phyloP scores from a whole-genome alignment of 2,113 vertebrate genomes.

The Alethe castanea region DNA sequence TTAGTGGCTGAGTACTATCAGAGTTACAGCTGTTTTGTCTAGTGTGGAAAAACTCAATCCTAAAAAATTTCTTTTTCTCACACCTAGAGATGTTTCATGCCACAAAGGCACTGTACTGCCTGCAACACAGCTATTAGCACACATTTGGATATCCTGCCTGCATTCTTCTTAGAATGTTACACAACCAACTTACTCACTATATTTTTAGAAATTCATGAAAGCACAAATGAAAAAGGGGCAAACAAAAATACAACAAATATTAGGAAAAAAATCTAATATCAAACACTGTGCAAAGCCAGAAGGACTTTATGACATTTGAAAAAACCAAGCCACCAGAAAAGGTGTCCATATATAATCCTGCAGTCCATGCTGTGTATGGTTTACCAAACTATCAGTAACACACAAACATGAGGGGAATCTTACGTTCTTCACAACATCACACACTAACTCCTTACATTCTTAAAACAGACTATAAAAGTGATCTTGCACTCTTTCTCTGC shows the following conservation, averaged over 20 bases:
- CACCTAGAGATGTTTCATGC: background rate
- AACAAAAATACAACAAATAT: accelerated
- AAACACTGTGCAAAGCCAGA: background rate
- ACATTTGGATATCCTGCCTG: background rate
- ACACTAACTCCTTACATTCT: background rate
- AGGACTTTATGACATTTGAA: background rate
- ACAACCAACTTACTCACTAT: background rate
- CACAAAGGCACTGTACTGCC: background rate
- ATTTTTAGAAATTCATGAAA: background rate
- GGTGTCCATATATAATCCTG: background rate
- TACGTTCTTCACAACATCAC: background rate
- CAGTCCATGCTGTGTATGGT: background rate
- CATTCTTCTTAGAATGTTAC: background rate
- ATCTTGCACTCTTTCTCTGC: background rate
- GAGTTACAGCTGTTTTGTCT: background rate
- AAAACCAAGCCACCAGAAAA: background rate
- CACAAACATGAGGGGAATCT: background rate
- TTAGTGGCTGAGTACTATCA: background rate
- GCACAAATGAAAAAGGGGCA: background rate
- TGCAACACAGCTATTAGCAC: background rate
- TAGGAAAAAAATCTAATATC: background rate
- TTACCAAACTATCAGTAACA: background rate
- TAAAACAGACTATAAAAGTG: background rate
- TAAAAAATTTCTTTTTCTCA: background rate
- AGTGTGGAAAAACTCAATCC: background rate